Conservation (phyloP, 2,797 vertebrate genomes). For the Tympanoctomys barrerae region DNA sequence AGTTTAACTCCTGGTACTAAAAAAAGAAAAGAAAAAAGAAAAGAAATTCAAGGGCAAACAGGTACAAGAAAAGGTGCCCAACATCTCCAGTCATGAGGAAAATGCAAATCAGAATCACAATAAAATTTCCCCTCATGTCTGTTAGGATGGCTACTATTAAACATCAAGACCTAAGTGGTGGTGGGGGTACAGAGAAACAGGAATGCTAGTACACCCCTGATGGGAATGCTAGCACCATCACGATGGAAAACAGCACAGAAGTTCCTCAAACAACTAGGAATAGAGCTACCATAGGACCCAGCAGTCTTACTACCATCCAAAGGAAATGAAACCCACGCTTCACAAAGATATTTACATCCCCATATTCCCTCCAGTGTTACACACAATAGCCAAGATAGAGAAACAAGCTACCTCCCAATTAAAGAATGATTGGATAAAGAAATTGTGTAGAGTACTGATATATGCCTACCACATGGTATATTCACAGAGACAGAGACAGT, state of each 20-base stretch:
- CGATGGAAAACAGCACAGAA: background rate
- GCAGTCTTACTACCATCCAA: background rate
- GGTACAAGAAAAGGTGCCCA: background rate
- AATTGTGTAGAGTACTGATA: background rate
- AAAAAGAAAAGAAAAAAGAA: background rate
- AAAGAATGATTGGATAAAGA: background rate
- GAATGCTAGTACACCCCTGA: background rate
- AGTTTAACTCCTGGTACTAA: too few relatives aligned
- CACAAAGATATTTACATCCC: background rate
- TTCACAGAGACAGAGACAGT: background rate
- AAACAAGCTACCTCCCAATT: background rate
- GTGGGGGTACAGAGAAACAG: background rate
- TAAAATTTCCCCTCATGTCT: background rate
- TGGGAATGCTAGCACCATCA: background rate
- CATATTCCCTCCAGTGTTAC: background rate
- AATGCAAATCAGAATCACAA: background rate
- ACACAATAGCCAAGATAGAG: background rate
- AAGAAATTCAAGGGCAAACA: background rate
- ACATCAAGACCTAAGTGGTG: background rate
- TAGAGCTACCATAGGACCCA: background rate
- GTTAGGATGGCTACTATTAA: background rate
- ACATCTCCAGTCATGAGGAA: background rate
- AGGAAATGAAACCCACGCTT: background rate
- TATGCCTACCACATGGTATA: background rate
- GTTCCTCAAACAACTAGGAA: background rate